Evolutionary conservation across 2,797 vertebrate species (phyloP).

Genomic region (Sebastiscus albofasciatus): DNA sequence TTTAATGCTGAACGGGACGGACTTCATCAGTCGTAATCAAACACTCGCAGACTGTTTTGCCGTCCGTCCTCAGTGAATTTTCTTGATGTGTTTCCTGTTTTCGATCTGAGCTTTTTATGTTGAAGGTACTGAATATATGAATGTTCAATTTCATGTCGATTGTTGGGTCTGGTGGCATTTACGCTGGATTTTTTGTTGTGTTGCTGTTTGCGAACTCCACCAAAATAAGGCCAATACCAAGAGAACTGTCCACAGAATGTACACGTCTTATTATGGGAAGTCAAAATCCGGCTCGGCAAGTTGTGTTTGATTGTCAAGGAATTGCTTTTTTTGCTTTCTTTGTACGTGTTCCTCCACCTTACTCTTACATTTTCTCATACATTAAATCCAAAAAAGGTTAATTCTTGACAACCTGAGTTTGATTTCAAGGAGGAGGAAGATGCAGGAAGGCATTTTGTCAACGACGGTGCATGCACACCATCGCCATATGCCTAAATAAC

Average conservation of each 20-base stretch:
- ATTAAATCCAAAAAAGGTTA: background rate
- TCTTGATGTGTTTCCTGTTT: background rate
- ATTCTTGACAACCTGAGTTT: background rate
- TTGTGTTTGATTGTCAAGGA: background rate
- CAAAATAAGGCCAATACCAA: conserved; percentile 32
- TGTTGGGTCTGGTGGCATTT: background rate
- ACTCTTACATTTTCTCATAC: background rate
- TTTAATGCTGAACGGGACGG: background rate
- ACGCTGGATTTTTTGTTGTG: conserved; percentile 17
- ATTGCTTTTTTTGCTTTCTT: background rate
- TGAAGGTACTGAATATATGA: conserved; percentile 31
- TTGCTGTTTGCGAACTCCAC: conserved; percentile 13
- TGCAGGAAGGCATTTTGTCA: background rate
- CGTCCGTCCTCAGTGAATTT: background rate
- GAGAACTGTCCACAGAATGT: conserved; percentile 59
- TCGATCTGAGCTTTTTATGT: conserved; percentile 27
- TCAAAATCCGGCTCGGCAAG: background rate
- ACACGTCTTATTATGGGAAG: background rate
- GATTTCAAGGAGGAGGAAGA: background rate
- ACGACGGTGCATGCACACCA: conserved; percentile 19
- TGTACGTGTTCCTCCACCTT: background rate
- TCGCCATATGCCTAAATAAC: background rate
- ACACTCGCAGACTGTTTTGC: background rate
- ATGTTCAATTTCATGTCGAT: conserved; percentile 41
- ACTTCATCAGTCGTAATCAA: conserved; percentile 22